These are phyloP conservation scores for Cepaea nemoralis DNA, from an alignment of 1,140 invertebrate genomes.

Conservation along the genomic window DNA sequence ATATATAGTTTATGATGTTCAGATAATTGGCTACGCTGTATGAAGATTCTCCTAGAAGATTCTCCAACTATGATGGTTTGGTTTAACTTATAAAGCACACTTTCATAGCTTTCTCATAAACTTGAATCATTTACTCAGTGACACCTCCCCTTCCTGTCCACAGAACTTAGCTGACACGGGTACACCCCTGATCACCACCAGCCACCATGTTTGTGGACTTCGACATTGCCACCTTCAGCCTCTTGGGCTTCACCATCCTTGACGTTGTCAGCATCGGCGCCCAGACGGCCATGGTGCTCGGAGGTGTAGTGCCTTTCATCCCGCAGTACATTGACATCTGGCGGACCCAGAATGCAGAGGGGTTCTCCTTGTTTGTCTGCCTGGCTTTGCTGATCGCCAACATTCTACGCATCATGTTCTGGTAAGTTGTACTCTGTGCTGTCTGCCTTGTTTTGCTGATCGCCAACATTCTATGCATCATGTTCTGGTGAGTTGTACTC, in stretches of 20 bases:
- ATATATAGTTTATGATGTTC: too few relatives aligned
- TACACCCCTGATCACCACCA: neutral
- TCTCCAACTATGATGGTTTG: too few relatives aligned
- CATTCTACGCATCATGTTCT: constrained; percentile 96
- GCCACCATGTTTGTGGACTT: neutral
- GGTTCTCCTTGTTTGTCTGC: constrained; percentile 97
- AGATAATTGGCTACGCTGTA: too few relatives aligned
- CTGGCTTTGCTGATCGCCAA: constrained; percentile 94
- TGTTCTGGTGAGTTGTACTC: constrained; percentile 88
- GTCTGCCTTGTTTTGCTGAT: constrained; percentile 94
- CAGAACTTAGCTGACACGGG: too few relatives aligned
- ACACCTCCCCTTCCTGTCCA: too few relatives aligned
- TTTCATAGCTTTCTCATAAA: too few relatives aligned
- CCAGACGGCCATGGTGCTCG: constrained; percentile 84
- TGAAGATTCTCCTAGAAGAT: too few relatives aligned
- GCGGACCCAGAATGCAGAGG: constrained; percentile 87
- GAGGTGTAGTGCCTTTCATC: constrained; percentile 89
- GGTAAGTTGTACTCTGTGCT: constrained; percentile 80
- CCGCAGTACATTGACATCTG: constrained; percentile 95
- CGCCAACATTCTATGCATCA: constrained; percentile 95
- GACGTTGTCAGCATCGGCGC: constrained; percentile 40
- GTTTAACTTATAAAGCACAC: too few relatives aligned
- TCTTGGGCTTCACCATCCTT: constrained; percentile 40
- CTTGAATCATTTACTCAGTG: too few relatives aligned
- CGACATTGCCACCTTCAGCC: constrained; percentile 9